Evolutionary conservation across 2,797 vertebrate genomes (phyloP).

Genomic region (Bufotes viridis): DNA sequence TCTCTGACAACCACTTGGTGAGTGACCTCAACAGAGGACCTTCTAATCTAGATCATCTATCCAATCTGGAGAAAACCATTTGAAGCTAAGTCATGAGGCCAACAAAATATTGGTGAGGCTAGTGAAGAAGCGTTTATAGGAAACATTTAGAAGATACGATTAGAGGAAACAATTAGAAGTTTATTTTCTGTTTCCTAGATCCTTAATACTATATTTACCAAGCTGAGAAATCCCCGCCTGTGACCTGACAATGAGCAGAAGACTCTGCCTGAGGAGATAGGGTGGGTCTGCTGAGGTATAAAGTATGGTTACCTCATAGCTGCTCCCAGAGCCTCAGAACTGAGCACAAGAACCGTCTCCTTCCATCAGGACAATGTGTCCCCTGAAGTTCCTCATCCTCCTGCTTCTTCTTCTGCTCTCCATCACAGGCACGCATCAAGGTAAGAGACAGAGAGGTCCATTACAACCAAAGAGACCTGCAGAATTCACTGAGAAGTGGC

Average conservation of each 20-base stretch:
- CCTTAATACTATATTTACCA: background rate
- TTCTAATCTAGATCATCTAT: no score
- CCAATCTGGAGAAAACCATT: no score
- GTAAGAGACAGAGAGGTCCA: constrained; percentile 4
- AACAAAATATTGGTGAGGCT: no score
- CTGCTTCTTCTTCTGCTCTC: background rate
- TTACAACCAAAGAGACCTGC: no score
- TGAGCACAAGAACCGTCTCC: background rate
- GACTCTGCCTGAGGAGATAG: background rate
- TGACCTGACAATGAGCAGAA: background rate
- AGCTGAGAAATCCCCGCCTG: background rate
- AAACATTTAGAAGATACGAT: background rate
- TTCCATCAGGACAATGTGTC: background rate
- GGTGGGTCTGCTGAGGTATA: background rate
- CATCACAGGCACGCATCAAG: background rate
- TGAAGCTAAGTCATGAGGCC: no score
- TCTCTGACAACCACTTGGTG: no score
- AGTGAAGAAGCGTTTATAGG: background rate
- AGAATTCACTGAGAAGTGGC: no score
- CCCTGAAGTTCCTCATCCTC: background rate
- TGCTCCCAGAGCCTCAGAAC: background rate
- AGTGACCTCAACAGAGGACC: no score
- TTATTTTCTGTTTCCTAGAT: background rate
- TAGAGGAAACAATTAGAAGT: background rate
- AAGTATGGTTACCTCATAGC: no score